These are phyloP conservation scores for Glaucopsyche alexis DNA, from an alignment of 2,888 invertebrate genomes.

Conservation along the genomic window DNA sequence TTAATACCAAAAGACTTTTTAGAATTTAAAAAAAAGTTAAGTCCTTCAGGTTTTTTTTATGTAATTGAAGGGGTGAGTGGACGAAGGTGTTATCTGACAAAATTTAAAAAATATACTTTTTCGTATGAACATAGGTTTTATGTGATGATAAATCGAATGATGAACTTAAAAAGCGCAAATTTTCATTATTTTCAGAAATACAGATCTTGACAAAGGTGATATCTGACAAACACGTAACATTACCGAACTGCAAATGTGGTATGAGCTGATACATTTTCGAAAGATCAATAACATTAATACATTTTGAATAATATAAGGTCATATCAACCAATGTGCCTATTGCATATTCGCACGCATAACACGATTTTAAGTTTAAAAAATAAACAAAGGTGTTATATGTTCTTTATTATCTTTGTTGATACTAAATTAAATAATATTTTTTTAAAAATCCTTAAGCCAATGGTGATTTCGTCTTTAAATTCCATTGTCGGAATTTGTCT, in stretches of 20 bases:
- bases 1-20: conserved; percentile 26
- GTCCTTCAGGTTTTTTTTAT: conserved; percentile 22
- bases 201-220: conserved; percentile 8
- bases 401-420: no score
- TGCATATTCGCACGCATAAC: conserved; percentile 7
- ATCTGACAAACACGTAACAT: conserved; percentile 17
- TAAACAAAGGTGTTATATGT: no score
- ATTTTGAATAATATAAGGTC: conserved; percentile 18
- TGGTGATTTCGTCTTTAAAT: no score
- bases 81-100: no score
- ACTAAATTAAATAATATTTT: no score
- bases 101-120: no score
- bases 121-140: no score
- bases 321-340: conserved; percentile 13
- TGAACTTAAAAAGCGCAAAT: no score
- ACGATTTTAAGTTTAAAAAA: neutral
- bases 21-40: conserved; percentile 26
- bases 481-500: no score
- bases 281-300: conserved; percentile 15
- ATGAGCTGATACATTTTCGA: conserved; percentile 16
- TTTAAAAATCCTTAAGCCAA: no score
- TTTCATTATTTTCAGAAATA: no score
- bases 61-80: neutral
- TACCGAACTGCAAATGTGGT: neutral
- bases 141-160: no score